A percentile compares a stretch with the other conserved stretches of the same genome.
phyloP scores from a whole-genome alignment of 2,888 invertebrate genomes.

The Xestia c-nigrum region DNA sequence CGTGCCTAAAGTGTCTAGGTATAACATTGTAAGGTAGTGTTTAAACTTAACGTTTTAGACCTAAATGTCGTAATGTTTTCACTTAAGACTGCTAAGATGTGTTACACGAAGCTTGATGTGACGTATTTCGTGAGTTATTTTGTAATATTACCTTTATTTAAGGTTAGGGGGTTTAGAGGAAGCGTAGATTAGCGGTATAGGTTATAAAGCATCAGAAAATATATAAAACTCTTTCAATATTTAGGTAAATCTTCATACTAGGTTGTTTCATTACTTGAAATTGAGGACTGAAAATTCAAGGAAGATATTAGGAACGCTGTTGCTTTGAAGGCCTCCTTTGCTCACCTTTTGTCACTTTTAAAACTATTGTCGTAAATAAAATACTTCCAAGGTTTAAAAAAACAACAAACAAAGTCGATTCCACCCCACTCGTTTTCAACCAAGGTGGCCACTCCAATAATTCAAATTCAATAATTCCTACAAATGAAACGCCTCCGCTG shows the following conservation, averaged over 20 bases:
- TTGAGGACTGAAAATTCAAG: not conserved
- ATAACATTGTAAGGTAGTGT: slow-evolving; percentile 14
- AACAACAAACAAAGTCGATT: slow-evolving; percentile 17
- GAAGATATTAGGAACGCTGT: not conserved
- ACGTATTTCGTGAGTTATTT: not conserved
- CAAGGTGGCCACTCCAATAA: slow-evolving; percentile 82
- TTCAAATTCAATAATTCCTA: slow-evolving; percentile 87
- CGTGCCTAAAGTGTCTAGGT: not conserved
- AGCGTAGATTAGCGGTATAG: not conserved
- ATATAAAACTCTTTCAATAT: not conserved
- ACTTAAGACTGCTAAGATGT: not conserved
- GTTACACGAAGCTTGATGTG: not conserved
- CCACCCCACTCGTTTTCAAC: slow-evolving; percentile 49
- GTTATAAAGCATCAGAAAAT: not conserved
- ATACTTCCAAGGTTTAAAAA: not conserved
- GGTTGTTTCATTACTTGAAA: not conserved
- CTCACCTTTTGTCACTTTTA: too few species aligned
- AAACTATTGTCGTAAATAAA: not conserved
- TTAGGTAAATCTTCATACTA: not conserved
- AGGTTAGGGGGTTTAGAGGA: not conserved
- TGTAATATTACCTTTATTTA: not conserved
- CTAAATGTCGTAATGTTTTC: slow-evolving; percentile 21
- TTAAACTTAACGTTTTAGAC: slow-evolving; percentile 16
- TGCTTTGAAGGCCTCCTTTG: not conserved
- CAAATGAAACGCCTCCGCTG: slow-evolving; percentile 81